Base-by-base conservation (phyloP, 2,888 invertebrate genomes). In the Deilephila porcellus region DNA sequence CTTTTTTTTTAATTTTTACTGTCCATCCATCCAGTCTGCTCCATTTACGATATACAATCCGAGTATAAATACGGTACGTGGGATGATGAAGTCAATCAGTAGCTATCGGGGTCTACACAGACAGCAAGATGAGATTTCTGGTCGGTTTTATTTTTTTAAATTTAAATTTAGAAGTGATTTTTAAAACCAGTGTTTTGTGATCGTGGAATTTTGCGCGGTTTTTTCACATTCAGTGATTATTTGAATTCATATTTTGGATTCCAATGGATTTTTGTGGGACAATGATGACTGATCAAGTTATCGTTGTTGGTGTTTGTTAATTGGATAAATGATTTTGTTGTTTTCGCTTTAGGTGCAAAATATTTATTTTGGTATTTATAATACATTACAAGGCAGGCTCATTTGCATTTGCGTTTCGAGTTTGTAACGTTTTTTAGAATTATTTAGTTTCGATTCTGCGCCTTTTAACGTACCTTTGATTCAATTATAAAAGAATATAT, bases 51-150 rank as follows among this genome's bases (percentile, higher is more conserved):
- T 83, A 78, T 82, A 80, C 80, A 83, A 79, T 80, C 81, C 77
- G 78, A 76, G 88, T 93, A 93, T 93, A 93, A 90, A 93, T 90
- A 90, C 86, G 72, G 86, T 79, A 76, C 76, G 85, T 77, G 71
- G 60, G 77, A 76, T 80, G 86, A 85, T 86, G 88, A 79, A 78
- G 75, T 76, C 80, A 85, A 87, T 91, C 93, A 93, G 92, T 93
- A 92, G 91, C 88, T 90, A 86, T 90, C 91, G 77, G 79, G 78
- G 77, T 83, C 80, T 76, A 80, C 80, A 83, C 82, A 83, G 84
- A 86, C 82, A 79, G 82, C 90, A 90, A 84, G 89, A 93, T 93
- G 93, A 90, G 91, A 92, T 89, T 93, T 88, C 92, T 93, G 93
- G 93, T 93, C 80, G 90, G 93, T 92, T 60, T 60, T n/a, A 29